phyloP scores from a whole-genome alignment of 2,113 vertebrate species.

The Origma solitaria region DNA sequence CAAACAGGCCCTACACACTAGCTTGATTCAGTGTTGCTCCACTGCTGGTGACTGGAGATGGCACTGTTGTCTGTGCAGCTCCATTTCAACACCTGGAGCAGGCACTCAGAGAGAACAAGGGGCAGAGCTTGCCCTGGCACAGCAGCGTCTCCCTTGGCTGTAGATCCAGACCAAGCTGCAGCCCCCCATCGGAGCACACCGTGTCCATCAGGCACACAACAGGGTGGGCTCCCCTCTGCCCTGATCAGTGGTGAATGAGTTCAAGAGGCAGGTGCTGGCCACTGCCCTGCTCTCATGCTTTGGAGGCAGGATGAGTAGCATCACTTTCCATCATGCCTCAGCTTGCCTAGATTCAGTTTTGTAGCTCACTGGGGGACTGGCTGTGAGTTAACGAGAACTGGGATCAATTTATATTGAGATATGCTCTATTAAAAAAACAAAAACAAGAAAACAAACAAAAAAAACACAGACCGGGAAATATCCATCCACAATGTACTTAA shows the following conservation, averaged over 20 bases:
- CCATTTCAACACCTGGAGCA: neutral
- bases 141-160: neutral
- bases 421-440: neutral
- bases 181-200: rapidly evolving
- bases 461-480: neutral
- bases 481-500: neutral
- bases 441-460: neutral
- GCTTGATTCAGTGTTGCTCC: neutral
- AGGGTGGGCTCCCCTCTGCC: neutral
- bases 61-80: neutral
- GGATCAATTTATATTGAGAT: neutral
- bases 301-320: neutral
- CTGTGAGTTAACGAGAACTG: neutral
- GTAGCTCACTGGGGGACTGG: rapidly evolving
- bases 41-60: neutral
- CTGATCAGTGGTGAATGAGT: neutral
- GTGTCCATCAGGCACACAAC: rapidly evolving
- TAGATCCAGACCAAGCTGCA: neutral
- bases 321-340: neutral
- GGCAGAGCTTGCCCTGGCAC: neutral
- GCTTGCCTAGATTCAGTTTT: neutral
- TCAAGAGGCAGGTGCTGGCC: neutral
- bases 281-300: rapidly evolving
- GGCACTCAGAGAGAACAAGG: neutral
- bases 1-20: neutral